phyloP scores from a whole-genome alignment of 2,888 invertebrate species.

The Chouioia cunea region DNA sequence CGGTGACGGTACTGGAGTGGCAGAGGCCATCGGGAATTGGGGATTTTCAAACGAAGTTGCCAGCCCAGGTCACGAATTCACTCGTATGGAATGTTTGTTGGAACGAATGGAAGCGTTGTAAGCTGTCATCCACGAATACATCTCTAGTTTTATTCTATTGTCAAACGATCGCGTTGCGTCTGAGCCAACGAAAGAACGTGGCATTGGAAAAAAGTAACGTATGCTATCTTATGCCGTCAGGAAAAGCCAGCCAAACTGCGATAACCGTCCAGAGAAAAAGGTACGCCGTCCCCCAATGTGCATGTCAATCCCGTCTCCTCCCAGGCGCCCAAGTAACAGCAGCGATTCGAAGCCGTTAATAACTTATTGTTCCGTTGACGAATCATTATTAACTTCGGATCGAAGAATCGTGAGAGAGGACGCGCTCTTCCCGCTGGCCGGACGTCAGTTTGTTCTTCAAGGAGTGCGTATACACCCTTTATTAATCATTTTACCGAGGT shows the following conservation, averaged over 20 bases:
- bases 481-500: not conserved
- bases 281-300: constrained; percentile 47
- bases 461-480: constrained; percentile 50
- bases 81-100: constrained; percentile 58
- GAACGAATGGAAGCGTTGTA: constrained; percentile 60
- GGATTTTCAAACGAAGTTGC: constrained; percentile 59
- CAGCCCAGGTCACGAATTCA: constrained; percentile 58
- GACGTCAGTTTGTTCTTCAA: constrained; percentile 56
- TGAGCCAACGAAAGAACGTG: too few species aligned
- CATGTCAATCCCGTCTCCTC: constrained; percentile 58
- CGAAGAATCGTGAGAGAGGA: constrained; percentile 16
- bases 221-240: not conserved
- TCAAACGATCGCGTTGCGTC: too few species aligned
- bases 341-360: constrained; percentile 59
- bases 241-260: not conserved
- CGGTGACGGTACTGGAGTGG: constrained; percentile 58
- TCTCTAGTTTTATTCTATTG: not conserved
- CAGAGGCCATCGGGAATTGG: constrained; percentile 63
- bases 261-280: not conserved
- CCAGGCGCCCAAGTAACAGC: constrained; percentile 58
- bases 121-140: constrained; percentile 33
- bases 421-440: constrained; percentile 52
- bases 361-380: constrained; percentile 55
- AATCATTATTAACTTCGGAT: constrained; percentile 52
- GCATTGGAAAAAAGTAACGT: not conserved